Evolutionary conservation across 2,113 vertebrate genomes (phyloP), one percentile per base, ranked within the genome.

Genomic region (Caloenas nicobarica): DNA sequence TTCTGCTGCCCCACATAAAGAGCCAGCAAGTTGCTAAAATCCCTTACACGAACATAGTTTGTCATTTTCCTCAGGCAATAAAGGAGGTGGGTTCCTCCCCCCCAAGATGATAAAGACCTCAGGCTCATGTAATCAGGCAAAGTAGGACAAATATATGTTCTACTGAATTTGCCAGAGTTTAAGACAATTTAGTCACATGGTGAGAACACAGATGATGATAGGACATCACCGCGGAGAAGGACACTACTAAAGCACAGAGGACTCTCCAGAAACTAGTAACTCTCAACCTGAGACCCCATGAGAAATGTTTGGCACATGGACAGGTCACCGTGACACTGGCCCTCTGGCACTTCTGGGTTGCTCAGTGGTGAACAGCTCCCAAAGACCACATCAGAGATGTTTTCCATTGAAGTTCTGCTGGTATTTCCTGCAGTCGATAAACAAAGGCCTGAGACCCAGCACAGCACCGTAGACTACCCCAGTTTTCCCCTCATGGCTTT

Each of bases 391-490:
- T 34, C 28, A 60, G 29, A 61, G 15, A 13, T 9, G 6, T 66
- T 73, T 36, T 42, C 54, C 68, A n/a, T 9, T 33, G 31, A 53
- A 38, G n/a, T 68, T 64, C 54, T 58, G 23, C 42, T 64, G 21
- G 13, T 31, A 33, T 34, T 80, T 28, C 40, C 81, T 77, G 38
- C 16, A 57, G 53, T 3, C 0, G 1, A 50, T 29, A 40, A 2
- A 69, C 4, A 6, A 69, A 91, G 53, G n/a, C 42, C 54, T 72
- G 13, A 22, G 22, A 82, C 16, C 7, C 12, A 1, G 1, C 8
- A 31, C 2, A 12, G 44, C 40, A 83, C 29, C 8, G 25, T 0
- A 1, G 17, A 34, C 40, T 21, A 42, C 15, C 8, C 33, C 1
- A 1, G n/a, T 38, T 77, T 57, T 16, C 40, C 24, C 12, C 12